Conservation (phyloP, 2,797 vertebrate genomes). For the Thaleichthys pacificus region DNA sequence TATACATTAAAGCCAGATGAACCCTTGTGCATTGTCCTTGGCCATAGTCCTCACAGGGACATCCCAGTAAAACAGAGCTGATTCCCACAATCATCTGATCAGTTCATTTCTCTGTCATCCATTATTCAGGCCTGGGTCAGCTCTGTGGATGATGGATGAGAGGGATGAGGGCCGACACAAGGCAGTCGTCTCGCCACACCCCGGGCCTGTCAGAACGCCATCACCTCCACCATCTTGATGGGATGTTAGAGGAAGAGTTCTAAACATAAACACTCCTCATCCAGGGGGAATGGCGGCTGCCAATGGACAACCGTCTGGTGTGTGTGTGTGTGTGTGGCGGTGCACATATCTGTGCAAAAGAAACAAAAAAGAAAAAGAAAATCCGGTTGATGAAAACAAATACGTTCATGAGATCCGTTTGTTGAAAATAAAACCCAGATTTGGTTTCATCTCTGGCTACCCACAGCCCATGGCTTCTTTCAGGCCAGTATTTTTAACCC, state of each 20-base stretch:
- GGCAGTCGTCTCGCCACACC: not conserved
- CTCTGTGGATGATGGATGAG: too few relatives aligned
- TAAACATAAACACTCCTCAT: conserved; percentile 47
- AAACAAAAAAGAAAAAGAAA: too few relatives aligned
- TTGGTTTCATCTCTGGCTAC: not conserved
- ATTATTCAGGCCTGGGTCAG: too few relatives aligned
- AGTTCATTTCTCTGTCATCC: too few relatives aligned
- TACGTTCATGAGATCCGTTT: conserved; percentile 23
- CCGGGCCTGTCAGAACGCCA: conserved; percentile 35
- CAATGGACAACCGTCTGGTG: too few relatives aligned
- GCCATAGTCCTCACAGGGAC: not conserved
- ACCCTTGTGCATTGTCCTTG: not conserved
- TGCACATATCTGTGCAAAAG: too few relatives aligned
- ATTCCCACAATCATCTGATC: not conserved
- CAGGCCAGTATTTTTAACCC: conserved; percentile 32
- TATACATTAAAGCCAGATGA: not conserved
- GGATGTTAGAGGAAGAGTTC: conserved; percentile 42
- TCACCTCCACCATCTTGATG: conserved; percentile 46
- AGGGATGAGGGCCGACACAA: too few relatives aligned
- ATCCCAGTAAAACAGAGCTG: not conserved
- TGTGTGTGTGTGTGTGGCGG: too few relatives aligned
- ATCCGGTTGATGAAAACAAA: conserved; percentile 21
- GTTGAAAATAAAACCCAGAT: conserved; percentile 6
- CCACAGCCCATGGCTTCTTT: not conserved
- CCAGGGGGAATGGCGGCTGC: too few relatives aligned